Evolutionary conservation across 2,888 invertebrate species (phyloP), one percentile per base, ranked within the genome.

Genomic region (Dynastes grantii): DNA sequence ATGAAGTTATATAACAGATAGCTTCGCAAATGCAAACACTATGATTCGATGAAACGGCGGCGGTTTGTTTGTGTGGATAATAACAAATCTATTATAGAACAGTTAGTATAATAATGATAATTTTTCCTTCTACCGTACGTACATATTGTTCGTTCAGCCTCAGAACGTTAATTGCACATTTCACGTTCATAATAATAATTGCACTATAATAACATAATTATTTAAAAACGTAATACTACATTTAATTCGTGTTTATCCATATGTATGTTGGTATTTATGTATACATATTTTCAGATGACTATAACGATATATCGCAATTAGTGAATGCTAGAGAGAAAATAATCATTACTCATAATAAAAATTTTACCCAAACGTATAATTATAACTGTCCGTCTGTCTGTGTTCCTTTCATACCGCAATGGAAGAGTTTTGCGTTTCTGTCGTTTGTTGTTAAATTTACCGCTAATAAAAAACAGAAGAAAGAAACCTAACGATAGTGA

Each of bases 201-300:
- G 73, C 73, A 58, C 58, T 73, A 73, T 73, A 73, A 73, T 73
- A 73, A 61, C 73, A 73, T 73, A 73, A 73, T 73, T 73, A 73
- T 73, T 73, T 67, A 67, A 73, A 73, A 73, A 73, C 73, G 37
- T 73, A 73, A 73, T 73, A 73, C 45, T 49, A 22, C 58, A 73
- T 73, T 73, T 73, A 73, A 73, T 73, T 58, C 37, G 22, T 73
- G 58, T 71, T 71, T 71, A 71, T 68, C 22, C 68, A 68, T 68
- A 68, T 68, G 49, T 53, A 70, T 73, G 67, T 49, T 49, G 67
- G 67, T 67, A 67, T 67, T 67, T 67, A 67, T 49, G 22, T 45
- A 49, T 27, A 67, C 64, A 37, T 27, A 49, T 67, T 67, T 67
- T 67, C 49, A 67, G 73, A 61, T 58, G 73, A 16, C 40, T 73